Evolutionary conservation across 1,140 invertebrate genomes (phyloP), one percentile per base, ranked within the genome.

Genomic region (Ganaspis sp.): DNA sequence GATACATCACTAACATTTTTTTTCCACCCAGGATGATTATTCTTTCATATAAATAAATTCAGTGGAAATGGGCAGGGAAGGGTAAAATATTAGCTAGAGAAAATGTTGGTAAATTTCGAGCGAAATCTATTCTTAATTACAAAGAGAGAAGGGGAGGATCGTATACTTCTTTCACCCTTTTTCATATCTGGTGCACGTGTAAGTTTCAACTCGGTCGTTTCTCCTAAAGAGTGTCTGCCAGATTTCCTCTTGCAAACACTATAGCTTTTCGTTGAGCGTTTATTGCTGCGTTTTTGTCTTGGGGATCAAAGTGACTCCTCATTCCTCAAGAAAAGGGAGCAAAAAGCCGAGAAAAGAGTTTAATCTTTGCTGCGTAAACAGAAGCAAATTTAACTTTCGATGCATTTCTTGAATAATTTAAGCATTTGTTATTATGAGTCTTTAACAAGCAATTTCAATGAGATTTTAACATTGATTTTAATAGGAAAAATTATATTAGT

Each of bases 161-260:
- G 29, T 23, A 64, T 34, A 40, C 34, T 40, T 42, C 26, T 71
- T 40, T 37, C 34, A 40, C 34, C 34, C 37, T 19, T 42, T 37
- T 40, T 2, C 34, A 38, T 71, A 71, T 38, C 70, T 71, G 70
- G 42, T 45, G 42, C 42, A 45, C 42, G 42, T 45, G 42, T 45
- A 45, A 45, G 42, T n/a, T n/a, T 45, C 42, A 45, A 40, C 38
- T 11, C 8, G 38, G 9, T 45, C 12, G 42, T 45, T 45, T 45
- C 42, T 45, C 15, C 40, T 42, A 42, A 42, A 42, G 40, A 42
- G 40, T 42, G 40, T 42, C 40, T 42, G 40, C 9, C 40, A 42
- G 40, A 42, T 42, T 42, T 42, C 40, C 12, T 45, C 42, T 45
- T n/a, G n/a, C 42, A 45, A 45, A 45, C 42, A 45, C 42, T 45